These are phyloP conservation scores for Tortrix viridana DNA, from an alignment of 2,888 invertebrate species.

Conservation along the genomic window DNA sequence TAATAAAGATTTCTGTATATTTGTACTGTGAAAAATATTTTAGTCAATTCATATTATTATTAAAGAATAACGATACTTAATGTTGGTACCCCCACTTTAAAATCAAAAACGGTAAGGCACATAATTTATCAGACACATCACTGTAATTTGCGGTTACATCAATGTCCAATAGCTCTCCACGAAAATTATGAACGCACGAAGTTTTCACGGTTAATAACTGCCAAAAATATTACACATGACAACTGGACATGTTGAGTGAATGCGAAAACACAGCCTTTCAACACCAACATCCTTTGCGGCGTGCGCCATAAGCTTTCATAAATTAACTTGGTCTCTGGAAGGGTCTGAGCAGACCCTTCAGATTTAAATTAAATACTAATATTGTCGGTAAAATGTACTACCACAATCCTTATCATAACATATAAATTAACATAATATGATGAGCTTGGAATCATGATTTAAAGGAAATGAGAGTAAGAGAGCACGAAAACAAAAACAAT, in stretches of 20 bases:
- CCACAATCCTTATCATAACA: no score
- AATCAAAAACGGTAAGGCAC: background rate
- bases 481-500: background rate
- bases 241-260: slow-evolving; percentile 59
- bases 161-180: slow-evolving; percentile 27
- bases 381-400: no score
- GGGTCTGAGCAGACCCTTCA: no score
- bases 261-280: slow-evolving; percentile 55
- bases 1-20: no score
- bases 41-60: no score
- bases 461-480: background rate
- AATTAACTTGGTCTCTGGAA: slow-evolving; percentile 33
- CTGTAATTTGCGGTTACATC: slow-evolving; percentile 30
- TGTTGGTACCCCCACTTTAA: background rate
- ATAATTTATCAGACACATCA: slow-evolving; percentile 25
- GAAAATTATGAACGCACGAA: slow-evolving; percentile 26
- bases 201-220: slow-evolving; percentile 55
- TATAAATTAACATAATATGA: no score
- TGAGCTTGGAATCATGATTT: background rate
- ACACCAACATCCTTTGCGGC: slow-evolving; percentile 51
- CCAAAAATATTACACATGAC: slow-evolving; percentile 63
- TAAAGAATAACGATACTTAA: no score
- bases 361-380: background rate
- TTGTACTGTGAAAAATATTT: no score
- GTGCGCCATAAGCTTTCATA: slow-evolving; percentile 42